A percentile compares a stretch with the other conserved stretches of the same genome.
Conservation (phyloP, 1,140 invertebrate species). For the Antheraea mylitta region DNA sequence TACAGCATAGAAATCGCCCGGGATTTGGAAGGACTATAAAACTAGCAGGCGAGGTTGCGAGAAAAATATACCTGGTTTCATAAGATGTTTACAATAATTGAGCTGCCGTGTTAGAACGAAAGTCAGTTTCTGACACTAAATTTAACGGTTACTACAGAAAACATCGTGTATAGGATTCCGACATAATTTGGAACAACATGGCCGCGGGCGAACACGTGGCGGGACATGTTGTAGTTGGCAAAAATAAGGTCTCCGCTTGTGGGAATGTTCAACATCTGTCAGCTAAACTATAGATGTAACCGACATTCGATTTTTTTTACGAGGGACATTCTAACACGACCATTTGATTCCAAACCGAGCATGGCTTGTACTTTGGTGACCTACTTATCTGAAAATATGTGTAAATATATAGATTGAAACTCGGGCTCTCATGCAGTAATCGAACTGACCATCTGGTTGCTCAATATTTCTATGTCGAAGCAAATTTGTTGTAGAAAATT, state of each 20-base stretch:
- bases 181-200: neutral
- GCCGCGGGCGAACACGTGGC: neutral
- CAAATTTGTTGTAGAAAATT: no score
- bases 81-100: no score
- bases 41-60: no score
- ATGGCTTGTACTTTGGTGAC: neutral
- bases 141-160: neutral
- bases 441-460: no score
- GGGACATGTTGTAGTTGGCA: neutral
- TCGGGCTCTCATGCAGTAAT: no score
- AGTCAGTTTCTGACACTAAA: neutral
- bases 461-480: no score
- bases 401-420: no score
- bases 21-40: no score
- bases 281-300: neutral
- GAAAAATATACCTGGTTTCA: no score
- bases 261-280: neutral
- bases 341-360: no score
- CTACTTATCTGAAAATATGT: neutral
- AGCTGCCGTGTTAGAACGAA: no score
- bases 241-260: neutral
- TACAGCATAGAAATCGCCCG: no score
- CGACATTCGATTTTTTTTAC: neutral
- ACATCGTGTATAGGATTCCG: neutral
- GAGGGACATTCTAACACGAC: neutral